These are phyloP conservation scores for Nomada ruficornis DNA, from an alignment of 2,888 invertebrate genomes.

Conservation along the genomic window DNA sequence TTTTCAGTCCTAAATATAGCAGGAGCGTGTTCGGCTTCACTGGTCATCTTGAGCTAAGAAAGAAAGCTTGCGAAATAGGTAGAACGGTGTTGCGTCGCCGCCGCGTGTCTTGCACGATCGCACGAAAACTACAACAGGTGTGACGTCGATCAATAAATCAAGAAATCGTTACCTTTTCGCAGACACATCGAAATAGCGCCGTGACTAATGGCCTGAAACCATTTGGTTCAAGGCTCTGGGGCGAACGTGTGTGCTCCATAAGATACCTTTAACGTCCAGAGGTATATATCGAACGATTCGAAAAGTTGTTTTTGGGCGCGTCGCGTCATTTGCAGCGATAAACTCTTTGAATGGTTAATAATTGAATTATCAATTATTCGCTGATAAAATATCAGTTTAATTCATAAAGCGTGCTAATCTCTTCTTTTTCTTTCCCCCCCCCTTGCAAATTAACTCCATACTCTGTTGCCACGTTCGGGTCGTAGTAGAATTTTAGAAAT, in stretches of 20 bases:
- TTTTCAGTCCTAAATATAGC: no score
- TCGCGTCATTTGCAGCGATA: not conserved
- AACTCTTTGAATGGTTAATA: not conserved
- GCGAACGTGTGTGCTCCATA: no score
- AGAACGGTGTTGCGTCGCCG: slow-evolving; percentile 18
- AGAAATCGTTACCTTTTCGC: not conserved
- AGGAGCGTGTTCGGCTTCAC: not conserved
- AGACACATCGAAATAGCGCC: not conserved
- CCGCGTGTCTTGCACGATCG: not conserved
- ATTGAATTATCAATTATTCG: not conserved
- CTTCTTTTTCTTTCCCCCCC: no score
- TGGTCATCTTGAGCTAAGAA: not conserved
- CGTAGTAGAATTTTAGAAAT: not conserved
- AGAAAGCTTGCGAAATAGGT: slow-evolving; percentile 40
- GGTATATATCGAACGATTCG: not conserved
- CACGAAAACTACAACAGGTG: slow-evolving; percentile 34
- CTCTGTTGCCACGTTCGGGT: no score
- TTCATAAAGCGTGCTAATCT: not conserved
- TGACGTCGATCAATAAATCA: slow-evolving; percentile 26
- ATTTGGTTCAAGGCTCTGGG: slow-evolving; percentile 21
- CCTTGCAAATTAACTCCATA: no score
- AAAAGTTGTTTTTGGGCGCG: not conserved
- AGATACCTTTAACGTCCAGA: no score
- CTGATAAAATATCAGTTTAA: not conserved
- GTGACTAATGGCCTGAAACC: not conserved